Evolutionary conservation across 1,140 invertebrate species (phyloP), one percentile per base, ranked within the genome.

Genomic region (Harlomillsia oculata): DNA sequence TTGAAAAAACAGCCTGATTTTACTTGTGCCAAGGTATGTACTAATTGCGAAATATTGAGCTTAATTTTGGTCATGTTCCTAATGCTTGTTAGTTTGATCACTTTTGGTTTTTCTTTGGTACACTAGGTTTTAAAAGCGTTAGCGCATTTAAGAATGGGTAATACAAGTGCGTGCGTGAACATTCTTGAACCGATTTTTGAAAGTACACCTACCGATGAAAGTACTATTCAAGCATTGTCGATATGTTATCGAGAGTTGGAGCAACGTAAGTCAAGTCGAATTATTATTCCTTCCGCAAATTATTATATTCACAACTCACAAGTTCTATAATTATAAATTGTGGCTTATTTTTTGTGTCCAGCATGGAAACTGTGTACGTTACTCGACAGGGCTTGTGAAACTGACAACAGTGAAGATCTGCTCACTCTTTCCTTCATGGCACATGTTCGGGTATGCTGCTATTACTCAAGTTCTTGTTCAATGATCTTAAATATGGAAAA

Each of bases 401-500:
- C 81, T 45, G 85, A 91, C 62, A 88, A 90, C 13, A 78, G 76
- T 28, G 94, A 97, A 72, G 92, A 97, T 69, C 76, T 95, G 6
- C 76, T 95, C 52, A 89, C 90, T 0, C 87, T 94, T 69, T 76
- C 97, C 11, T 98, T 97, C 68, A 95, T 97, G 85, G 85, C 92
- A 0, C 89, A 97, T 73, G 92, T 96, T 3, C 77, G 93, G 23
- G 74, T 94, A 14, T 82, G 82, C 40, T 4, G n/a, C n/a, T n/a
- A n/a, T n/a, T n/a, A n/a, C n/a, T n/a, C n/a, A n/a, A n/a, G n/a
- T n/a, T n/a, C n/a, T n/a, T n/a, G n/a, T n/a, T n/a, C n/a, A n/a
- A n/a, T n/a, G n/a, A n/a, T n/a, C n/a, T n/a, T n/a, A n/a, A n/a
- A n/a, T n/a, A n/a, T n/a, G n/a, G n/a, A n/a, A n/a, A n/a, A n/a